These are phyloP conservation scores for Pipa parva DNA, from an alignment of 2,113 vertebrate genomes.

Conservation along the genomic window DNA sequence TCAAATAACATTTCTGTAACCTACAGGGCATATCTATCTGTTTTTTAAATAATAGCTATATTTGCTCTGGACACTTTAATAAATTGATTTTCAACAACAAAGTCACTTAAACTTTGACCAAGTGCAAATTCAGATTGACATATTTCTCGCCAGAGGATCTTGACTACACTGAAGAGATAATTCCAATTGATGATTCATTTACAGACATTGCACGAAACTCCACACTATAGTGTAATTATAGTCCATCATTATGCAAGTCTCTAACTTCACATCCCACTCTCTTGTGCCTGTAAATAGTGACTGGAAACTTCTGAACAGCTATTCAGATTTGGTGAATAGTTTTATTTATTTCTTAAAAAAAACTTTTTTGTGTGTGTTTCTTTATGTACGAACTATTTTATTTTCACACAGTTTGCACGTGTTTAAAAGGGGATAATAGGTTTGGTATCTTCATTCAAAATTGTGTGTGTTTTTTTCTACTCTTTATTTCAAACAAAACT, in stretches of 20 bases:
- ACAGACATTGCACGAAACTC: constrained; percentile 12
- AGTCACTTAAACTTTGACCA: too few relatives aligned
- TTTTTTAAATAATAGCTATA: too few relatives aligned
- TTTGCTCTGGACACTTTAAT: too few relatives aligned
- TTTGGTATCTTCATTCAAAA: constrained; percentile 70
- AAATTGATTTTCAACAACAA: too few relatives aligned
- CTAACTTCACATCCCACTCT: constrained; percentile 3
- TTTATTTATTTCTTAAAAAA: constrained; percentile 58
- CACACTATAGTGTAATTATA: not conserved
- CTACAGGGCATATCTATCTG: too few relatives aligned
- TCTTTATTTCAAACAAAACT: constrained; percentile 82
- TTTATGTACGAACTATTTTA: constrained; percentile 84
- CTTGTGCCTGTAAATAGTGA: not conserved
- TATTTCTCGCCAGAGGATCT: not conserved
- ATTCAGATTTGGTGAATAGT: constrained; percentile 66
- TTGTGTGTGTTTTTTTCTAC: constrained; percentile 64
- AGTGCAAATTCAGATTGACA: not conserved
- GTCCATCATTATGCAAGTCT: not conserved
- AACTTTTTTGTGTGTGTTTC: constrained; percentile 68
- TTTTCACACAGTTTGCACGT: constrained; percentile 78
- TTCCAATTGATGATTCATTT: not conserved
- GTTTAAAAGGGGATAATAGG: constrained; percentile 87
- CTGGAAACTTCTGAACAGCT: constrained; percentile 39
- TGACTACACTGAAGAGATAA: not conserved
- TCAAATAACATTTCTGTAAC: too few relatives aligned